Percentiles rank a stretch among this genome's conserved stretches.
Conservation (phyloP, 2,113 vertebrate genomes). For the Ceratotherium simum region DNA sequence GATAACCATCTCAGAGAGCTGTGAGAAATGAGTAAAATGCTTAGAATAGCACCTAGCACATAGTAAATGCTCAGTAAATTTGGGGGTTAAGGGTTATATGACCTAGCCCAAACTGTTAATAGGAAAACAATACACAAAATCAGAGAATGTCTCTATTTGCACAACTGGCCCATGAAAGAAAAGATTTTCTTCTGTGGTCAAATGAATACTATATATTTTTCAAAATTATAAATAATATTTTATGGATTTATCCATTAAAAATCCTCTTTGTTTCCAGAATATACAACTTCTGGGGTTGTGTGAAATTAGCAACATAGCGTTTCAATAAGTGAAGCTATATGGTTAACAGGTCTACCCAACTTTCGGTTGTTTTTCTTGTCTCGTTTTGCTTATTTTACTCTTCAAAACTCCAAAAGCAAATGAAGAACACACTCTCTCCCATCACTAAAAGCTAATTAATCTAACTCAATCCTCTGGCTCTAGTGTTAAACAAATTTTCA, state of each 20-base stretch:
- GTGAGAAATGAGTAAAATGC: not conserved
- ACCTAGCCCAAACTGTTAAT: not conserved
- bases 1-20: not conserved
- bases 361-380: not conserved
- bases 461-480: not conserved
- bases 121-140: not conserved
- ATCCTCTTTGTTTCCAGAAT: not conserved
- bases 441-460: not conserved
- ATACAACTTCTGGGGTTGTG: not conserved
- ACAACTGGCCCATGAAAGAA: not conserved
- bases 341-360: not conserved
- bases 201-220: not conserved
- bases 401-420: conserved; percentile 29
- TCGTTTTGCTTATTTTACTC: not conserved
- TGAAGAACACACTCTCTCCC: not conserved
- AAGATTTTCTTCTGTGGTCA: not conserved
- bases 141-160: not conserved
- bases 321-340: conserved; percentile 2
- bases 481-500: not conserved
- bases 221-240: conserved; percentile 7
- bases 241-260: conserved; percentile 6
- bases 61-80: not conserved
- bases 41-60: not conserved
- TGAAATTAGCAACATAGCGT: not conserved
- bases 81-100: not conserved